Evolutionary conservation across 2,888 invertebrate genomes (phyloP).

Genomic region (Eupithecia inturbata): DNA sequence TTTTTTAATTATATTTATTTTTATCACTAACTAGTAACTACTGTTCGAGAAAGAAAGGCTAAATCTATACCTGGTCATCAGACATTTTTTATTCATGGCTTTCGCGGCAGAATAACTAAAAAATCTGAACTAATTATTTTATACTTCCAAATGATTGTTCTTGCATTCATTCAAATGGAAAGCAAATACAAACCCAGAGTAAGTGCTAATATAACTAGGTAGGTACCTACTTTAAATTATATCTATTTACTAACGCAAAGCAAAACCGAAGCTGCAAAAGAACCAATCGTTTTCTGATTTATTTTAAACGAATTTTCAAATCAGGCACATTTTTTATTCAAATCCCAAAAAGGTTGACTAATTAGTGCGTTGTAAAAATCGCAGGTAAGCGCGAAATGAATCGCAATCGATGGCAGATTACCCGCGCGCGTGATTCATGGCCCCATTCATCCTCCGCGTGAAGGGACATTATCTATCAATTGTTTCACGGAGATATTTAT

Average conservation of each 20-base stretch:
- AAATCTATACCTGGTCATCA: no score
- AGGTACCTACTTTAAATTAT: background rate
- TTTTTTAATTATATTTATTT: background rate
- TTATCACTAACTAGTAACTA: no score
- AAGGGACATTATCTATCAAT: conserved; percentile 30
- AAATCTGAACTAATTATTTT: no score
- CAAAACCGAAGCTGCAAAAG: background rate
- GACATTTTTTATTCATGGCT: no score
- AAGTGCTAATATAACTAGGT: no score
- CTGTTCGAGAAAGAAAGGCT: no score
- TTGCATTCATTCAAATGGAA: no score
- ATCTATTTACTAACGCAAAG: background rate
- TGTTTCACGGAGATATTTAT: conserved; percentile 15
- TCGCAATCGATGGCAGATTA: conserved; percentile 36
- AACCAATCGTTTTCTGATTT: background rate
- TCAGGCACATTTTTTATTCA: conserved; percentile 9
- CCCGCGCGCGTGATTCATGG: conserved; percentile 29
- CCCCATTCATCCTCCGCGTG: conserved; percentile 21
- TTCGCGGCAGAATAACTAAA: no score
- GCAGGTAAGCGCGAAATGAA: conserved; percentile 32
- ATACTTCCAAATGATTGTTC: no score
- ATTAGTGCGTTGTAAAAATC: conserved; percentile 29
- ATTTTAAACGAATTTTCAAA: conserved; percentile 2
- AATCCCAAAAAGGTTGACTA: conserved; percentile 26
- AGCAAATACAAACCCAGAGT: no score